A percentile compares a stretch with the other conserved stretches of the same genome.
Evolutionary conservation across 2,888 invertebrate species (phyloP).

Genomic region (Lepidocyrtinus sp.): DNA sequence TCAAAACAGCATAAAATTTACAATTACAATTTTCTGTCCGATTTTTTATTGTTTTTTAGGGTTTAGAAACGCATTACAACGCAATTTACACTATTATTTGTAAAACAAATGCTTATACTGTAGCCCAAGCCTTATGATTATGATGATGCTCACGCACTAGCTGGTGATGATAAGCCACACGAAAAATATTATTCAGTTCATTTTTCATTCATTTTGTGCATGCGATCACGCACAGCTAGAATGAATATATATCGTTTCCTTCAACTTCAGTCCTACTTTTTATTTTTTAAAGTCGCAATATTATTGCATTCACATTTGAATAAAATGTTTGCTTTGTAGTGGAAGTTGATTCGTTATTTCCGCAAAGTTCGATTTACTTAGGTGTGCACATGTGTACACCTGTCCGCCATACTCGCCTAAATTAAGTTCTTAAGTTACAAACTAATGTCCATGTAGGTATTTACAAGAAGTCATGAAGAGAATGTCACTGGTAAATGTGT

Average conservation of each 20-base stretch:
- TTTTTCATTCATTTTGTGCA: not conserved
- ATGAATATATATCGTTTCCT: not conserved
- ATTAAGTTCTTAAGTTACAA: too few species aligned
- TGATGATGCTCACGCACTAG: slow-evolving; percentile 14
- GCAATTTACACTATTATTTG: slow-evolving; percentile 21
- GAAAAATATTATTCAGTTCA: slow-evolving; percentile 6
- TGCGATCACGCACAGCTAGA: slow-evolving; percentile 7
- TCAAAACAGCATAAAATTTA: not conserved
- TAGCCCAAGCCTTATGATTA: slow-evolving; percentile 10
- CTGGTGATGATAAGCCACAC: slow-evolving; percentile 9
- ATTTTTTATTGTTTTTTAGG: not conserved
- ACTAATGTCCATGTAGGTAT: too few species aligned
- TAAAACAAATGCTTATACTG: slow-evolving; percentile 9
- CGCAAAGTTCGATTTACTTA: too few species aligned
- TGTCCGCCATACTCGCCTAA: too few species aligned
- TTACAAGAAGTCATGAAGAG: too few species aligned
- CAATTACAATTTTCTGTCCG: slow-evolving; percentile 13
- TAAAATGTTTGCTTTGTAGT: too few species aligned
- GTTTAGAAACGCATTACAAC: slow-evolving; percentile 2
- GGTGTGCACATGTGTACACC: too few species aligned
- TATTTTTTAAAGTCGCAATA: not conserved
- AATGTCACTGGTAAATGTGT: too few species aligned
- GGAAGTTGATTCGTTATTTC: too few species aligned
- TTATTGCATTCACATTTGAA: not conserved
- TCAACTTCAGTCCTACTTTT: not conserved